Percentiles rank a stretch among this genome's conserved stretches.
phyloP scores from a whole-genome alignment of 2,888 invertebrate species.

The Acanthosepion esculentum region DNA sequence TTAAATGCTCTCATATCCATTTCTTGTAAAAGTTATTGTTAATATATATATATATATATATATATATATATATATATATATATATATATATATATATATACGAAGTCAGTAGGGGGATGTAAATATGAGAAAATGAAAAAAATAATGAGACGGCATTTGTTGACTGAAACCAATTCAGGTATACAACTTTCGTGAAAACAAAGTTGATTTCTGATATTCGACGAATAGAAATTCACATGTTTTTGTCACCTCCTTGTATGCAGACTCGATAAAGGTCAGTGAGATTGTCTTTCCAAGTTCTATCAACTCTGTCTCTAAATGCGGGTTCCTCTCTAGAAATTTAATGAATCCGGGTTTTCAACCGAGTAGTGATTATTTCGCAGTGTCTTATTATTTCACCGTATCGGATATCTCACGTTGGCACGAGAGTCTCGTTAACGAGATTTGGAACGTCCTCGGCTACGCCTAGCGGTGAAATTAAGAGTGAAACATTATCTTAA shows the following conservation, averaged over 20 bases:
- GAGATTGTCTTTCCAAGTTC: background rate
- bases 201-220: background rate
- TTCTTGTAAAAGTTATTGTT: no score
- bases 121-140: no score
- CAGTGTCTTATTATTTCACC: background rate
- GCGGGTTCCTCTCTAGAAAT: background rate
- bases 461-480: background rate
- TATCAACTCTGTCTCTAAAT: background rate
- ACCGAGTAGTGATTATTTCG: background rate
- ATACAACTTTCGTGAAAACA: background rate
- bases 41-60: no score
- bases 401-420: background rate
- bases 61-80: background rate
- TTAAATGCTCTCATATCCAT: no score
- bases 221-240: background rate
- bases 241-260: background rate
- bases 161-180: no score
- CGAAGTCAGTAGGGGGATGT: no score
- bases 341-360: background rate
- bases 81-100: background rate
- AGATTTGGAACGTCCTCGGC: background rate
- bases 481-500: background rate
- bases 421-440: conserved; percentile 33
- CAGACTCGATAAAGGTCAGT: background rate
- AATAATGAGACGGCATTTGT: no score